These are phyloP conservation scores for Orchesellides sinensis DNA, from an alignment of 2,888 invertebrate genomes.

Conservation along the genomic window DNA sequence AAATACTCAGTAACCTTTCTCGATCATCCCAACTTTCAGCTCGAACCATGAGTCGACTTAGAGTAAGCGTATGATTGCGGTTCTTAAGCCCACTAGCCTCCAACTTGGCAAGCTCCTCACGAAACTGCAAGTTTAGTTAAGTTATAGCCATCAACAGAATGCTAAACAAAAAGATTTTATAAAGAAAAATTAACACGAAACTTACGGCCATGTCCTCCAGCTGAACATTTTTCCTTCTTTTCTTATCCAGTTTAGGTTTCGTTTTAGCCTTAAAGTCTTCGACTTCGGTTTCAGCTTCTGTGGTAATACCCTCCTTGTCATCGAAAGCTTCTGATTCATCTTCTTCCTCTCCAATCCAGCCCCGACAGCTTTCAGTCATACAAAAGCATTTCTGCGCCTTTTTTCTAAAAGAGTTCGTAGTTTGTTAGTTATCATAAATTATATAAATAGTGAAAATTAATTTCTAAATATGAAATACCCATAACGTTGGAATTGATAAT, in stretches of 20 bases:
- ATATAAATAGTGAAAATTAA: conserved; percentile 27
- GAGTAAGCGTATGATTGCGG: conserved; percentile 90
- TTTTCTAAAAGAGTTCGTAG: conserved; percentile 82
- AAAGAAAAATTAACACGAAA: conserved; percentile 24
- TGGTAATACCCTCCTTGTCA: conserved; percentile 75
- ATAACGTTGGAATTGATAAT: conserved; percentile 98
- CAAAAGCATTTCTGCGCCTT: conserved; percentile 98
- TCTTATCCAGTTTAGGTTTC: conserved; percentile 78
- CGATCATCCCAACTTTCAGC: conserved; percentile 88
- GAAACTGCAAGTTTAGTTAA: conserved; percentile 79
- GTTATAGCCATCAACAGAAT: not conserved
- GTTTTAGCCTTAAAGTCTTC: conserved; percentile 77
- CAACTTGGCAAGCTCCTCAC: conserved; percentile 92
- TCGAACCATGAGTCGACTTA: conserved; percentile 94
- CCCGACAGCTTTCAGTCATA: conserved; percentile 91
- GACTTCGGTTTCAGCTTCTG: conserved; percentile 76
- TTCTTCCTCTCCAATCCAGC: conserved; percentile 96
- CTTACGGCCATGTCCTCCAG: conserved; percentile 83
- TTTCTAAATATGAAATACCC: conserved; percentile 82
- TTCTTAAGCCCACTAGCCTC: conserved; percentile 89
- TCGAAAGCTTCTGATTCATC: conserved; percentile 79
- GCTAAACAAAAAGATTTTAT: not conserved
- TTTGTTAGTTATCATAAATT: not conserved
- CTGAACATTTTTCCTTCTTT: conserved; percentile 78
- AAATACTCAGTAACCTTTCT: conserved; percentile 84